Evolutionary conservation across 2,888 invertebrate species (phyloP).

Genomic region (Mythimna ferrago): DNA sequence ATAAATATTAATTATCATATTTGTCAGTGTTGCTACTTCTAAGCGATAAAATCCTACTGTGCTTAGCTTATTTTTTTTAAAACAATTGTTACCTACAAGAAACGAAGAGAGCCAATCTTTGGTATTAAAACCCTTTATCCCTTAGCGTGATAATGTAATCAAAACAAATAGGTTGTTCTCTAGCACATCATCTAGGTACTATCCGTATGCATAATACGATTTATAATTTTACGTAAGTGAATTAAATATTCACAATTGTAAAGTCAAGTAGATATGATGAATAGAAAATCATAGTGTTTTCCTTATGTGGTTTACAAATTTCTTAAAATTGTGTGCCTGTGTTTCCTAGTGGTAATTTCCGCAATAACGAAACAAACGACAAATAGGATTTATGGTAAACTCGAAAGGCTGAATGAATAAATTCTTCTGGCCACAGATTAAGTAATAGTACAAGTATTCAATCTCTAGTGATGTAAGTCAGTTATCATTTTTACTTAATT

Average conservation of each 20-base stretch:
- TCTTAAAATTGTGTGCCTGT: slow-evolving; percentile 8
- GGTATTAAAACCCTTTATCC: background rate
- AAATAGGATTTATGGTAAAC: background rate
- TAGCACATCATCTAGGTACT: slow-evolving; percentile 1
- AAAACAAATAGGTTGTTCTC: slow-evolving; percentile 18
- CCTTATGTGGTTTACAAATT: slow-evolving; percentile 42
- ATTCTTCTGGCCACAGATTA: too few species aligned
- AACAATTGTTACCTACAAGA: too few species aligned
- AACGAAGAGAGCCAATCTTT: background rate
- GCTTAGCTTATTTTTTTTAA: too few species aligned
- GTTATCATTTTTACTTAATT: background rate
- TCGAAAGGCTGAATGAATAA: background rate
- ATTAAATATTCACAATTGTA: slow-evolving; percentile 32
- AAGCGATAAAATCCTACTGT: background rate
- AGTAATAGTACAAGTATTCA: too few species aligned
- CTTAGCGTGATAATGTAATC: slow-evolving; percentile 3
- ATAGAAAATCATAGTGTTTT: slow-evolving; percentile 36
- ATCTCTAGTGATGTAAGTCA: background rate
- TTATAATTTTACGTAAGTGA: slow-evolving; percentile 35
- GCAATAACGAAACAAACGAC: too few species aligned
- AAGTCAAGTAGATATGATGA: slow-evolving; percentile 19
- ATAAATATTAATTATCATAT: too few species aligned
- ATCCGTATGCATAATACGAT: slow-evolving; percentile 21
- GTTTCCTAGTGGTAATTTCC: slow-evolving; percentile 7
- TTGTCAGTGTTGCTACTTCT: slow-evolving; percentile 8